Conservation (phyloP, 1,140 invertebrate genomes). For the Lamellibrachia luymesi region DNA sequence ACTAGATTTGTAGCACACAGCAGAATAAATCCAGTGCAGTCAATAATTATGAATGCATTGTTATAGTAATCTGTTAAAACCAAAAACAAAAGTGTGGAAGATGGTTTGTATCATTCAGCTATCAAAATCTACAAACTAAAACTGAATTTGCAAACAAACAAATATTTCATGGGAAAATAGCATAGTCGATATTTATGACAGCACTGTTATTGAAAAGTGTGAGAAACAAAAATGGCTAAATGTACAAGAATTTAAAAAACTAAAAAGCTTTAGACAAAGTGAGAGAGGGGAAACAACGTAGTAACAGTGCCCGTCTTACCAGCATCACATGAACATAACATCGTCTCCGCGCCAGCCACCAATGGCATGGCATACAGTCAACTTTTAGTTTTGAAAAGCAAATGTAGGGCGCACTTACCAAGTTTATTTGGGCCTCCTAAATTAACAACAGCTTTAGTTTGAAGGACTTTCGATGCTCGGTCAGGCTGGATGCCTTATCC, state of each 20-base stretch:
- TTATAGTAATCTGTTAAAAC: not conserved
- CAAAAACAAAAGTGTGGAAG: too few species aligned
- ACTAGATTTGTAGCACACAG: too few species aligned
- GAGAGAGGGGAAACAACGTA: not conserved
- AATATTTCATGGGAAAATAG: not conserved
- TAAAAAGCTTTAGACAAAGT: not conserved
- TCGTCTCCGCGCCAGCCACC: not conserved
- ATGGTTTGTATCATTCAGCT: too few species aligned
- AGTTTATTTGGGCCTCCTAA: not conserved
- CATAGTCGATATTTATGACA: not conserved
- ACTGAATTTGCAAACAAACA: not conserved
- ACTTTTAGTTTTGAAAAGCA: not conserved
- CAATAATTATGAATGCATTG: not conserved
- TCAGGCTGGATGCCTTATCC: constrained; percentile 6
- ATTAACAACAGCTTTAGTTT: constrained; percentile 9
- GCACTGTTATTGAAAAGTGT: not conserved
- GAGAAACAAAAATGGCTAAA: not conserved
- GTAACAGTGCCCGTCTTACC: not conserved
- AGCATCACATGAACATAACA: not conserved
- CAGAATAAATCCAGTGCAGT: not conserved
- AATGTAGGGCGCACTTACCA: constrained; percentile 3
- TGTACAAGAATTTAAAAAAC: not conserved
- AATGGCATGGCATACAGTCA: not conserved
- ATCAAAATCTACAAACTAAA: not conserved
- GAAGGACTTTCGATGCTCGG: not conserved